These are phyloP conservation scores for Drosophila helvetica DNA, from an alignment of 2,888 invertebrate genomes.

Conservation along the genomic window DNA sequence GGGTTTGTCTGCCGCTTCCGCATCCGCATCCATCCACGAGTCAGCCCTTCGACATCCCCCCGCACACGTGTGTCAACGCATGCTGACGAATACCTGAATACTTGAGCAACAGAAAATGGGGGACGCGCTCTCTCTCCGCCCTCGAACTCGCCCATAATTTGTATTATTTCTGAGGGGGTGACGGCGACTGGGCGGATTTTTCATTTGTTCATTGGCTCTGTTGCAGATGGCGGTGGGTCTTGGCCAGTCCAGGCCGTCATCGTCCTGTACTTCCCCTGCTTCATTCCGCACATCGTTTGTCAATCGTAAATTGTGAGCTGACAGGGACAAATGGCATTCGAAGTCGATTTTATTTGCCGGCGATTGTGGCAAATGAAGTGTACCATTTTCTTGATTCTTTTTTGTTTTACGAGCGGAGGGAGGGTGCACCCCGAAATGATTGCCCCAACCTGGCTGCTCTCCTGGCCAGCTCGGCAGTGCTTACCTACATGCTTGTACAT, in stretches of 20 bases:
- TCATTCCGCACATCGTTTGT: slow-evolving; percentile 67
- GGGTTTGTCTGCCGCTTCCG: slow-evolving; percentile 55
- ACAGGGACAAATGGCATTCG: slow-evolving; percentile 75
- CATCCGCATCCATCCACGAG: neutral
- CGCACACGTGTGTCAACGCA: slow-evolving; percentile 49
- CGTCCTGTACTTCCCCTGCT: slow-evolving; percentile 42
- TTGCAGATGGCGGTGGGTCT: neutral
- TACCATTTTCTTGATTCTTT: slow-evolving; percentile 42
- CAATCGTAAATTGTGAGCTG: slow-evolving; percentile 71
- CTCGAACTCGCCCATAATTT: slow-evolving; percentile 58
- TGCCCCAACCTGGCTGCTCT: slow-evolving; percentile 12
- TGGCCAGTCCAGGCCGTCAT: neutral
- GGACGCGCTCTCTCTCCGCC: slow-evolving; percentile 35
- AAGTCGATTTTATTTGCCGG: slow-evolving; percentile 68
- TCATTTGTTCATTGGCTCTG: slow-evolving; percentile 9
- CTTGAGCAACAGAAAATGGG: neutral
- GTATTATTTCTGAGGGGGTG: slow-evolving; percentile 58
- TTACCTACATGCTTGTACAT: neutral
- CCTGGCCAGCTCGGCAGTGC: neutral
- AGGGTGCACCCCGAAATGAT: neutral
- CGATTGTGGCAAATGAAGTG: slow-evolving; percentile 74
- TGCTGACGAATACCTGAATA: slow-evolving; percentile 46
- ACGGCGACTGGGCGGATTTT: slow-evolving; percentile 46
- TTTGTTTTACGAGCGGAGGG: slow-evolving; percentile 20
- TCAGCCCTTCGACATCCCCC: neutral